These are phyloP conservation scores for Bubo blakistoni DNA, from an alignment of 2,113 vertebrate genomes.

Conservation along the genomic window DNA sequence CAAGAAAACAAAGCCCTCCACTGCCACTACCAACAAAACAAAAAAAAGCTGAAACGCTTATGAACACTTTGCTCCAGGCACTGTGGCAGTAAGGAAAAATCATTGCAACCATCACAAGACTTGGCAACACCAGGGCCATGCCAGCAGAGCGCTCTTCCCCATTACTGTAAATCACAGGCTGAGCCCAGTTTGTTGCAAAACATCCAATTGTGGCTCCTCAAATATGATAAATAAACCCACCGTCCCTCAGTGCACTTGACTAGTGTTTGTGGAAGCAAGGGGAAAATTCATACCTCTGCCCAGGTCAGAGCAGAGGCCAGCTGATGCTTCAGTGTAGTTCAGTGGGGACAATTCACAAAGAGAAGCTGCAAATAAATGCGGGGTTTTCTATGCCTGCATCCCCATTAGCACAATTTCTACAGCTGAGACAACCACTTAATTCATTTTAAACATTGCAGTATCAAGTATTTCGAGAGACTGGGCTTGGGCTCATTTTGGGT, in stretches of 20 bases:
- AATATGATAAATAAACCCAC: background rate
- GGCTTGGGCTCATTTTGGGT: background rate
- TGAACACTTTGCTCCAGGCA: constrained; percentile 45
- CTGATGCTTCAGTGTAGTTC: background rate
- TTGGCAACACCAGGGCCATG: constrained; percentile 37
- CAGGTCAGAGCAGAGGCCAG: background rate
- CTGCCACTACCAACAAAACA: constrained; percentile 26
- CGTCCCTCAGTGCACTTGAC: background rate
- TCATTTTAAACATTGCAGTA: background rate
- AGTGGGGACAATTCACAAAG: background rate
- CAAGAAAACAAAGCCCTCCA: constrained; percentile 59
- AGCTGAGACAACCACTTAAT: background rate
- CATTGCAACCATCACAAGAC: constrained; percentile 52
- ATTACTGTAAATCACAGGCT: constrained; percentile 33
- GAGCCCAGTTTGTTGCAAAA: constrained; percentile 24
- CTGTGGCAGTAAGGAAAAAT: constrained; percentile 53
- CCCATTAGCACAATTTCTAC: background rate
- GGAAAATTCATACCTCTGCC: background rate
- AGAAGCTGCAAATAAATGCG: background rate
- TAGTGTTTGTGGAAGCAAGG: background rate
- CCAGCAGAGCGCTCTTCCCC: constrained; percentile 18
- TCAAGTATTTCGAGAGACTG: background rate
- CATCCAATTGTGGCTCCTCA: background rate
- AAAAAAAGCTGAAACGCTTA: background rate
- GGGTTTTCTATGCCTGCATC: background rate